Base-by-base conservation (phyloP, 2,888 invertebrate species). In the Eupithecia exiguata region DNA sequence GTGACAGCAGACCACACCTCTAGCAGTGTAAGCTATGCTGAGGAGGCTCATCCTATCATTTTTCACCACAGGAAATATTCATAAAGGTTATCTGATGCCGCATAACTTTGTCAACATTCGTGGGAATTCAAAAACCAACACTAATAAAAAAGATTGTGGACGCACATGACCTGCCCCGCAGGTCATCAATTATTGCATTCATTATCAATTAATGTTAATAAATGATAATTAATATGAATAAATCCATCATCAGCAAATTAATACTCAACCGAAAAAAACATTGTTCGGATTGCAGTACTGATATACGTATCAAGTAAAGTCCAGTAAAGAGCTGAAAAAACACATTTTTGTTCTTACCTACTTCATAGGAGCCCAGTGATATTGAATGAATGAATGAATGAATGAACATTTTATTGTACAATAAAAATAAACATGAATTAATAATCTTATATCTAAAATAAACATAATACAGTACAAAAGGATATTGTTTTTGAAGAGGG, bases 1-100 rank as follows among this genome's bases (percentile, higher is more conserved):
- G 65, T 68, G 71, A 74, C 71, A 36, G 36, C 63, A 35, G 6
- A 21, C 66, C 66, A 66, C 66, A 66, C 66, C 66, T 66, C 66
- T 21, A 36, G 63, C 63, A 62, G 25, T 38, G 36, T 25, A 58
- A 58, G 58, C 21, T 25, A 58, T 58, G 25, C 25, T 25, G 53
- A 21, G 21, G 21, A 53, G 53, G 25, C 25, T 58, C 58, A 58
- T 58, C 58, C 58, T 58, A 58, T 58, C 12, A 25, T 53, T 53
- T 12, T 53, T 21, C 53, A 53, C 12, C 5, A 4, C 21, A 53
- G 0, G 10, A 21, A 53, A 53, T 21, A 5, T 5, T 53, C 21
- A 21, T 53, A 12, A 53, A 53, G 21, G 21, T 21, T 53, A 53
- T 53, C 53, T 21, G 53, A 53, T 53, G 53, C n/a, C n/a, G n/a